Base-by-base conservation (phyloP, 2,797 vertebrate genomes). In the Melanotaenia pygmaea region DNA sequence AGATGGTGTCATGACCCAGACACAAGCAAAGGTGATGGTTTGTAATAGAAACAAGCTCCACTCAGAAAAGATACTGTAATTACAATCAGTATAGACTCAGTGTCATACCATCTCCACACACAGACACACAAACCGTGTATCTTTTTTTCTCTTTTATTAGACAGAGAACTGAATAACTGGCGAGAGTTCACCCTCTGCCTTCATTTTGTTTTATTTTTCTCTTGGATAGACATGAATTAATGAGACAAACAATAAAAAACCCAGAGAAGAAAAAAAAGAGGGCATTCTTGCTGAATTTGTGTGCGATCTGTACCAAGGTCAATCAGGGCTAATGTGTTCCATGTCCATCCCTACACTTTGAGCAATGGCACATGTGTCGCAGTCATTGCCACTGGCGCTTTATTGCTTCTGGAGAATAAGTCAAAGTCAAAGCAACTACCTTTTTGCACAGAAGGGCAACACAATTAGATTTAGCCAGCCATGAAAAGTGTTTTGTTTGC, bases 401-500 rank as follows among this genome's bases (percentile, higher is more conserved):
- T 84, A 82, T 76, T 77, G 76, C 76, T 84, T 70, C 26, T 69
- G 66, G 70, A 87, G 77, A 89, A 91, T 91, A 84, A 87, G 79
- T 89, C 85, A 89, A 88, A 84, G 84, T 85, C 89, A 85, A 81
- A 81, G 85, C 78, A 47, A 77, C 67, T 87, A 87, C 86, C 88
- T 90, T 88, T 56, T 74, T 68, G 81, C 77, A 84, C 77, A 84
- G 72, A 81, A 90, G 84, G 81, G 73, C 76, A 67, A 80, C 69
- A 51, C 87, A 89, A 91, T 93, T 90, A 91, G 86, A 91, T 89
- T 85, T 85, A 90, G 86, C 82, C 88, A 91, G 64, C 90, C 88
- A 86, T 91, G 89, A 91, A 90, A 88, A 86, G 79, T 81, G 69
- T 83, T 89, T 89, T 92, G 87, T 88, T 89, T 86, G 83, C 59